A percentile compares a stretch with the other conserved stretches of the same genome.
Conservation (phyloP, 2,797 vertebrate genomes). For the Sciurus vulgaris region DNA sequence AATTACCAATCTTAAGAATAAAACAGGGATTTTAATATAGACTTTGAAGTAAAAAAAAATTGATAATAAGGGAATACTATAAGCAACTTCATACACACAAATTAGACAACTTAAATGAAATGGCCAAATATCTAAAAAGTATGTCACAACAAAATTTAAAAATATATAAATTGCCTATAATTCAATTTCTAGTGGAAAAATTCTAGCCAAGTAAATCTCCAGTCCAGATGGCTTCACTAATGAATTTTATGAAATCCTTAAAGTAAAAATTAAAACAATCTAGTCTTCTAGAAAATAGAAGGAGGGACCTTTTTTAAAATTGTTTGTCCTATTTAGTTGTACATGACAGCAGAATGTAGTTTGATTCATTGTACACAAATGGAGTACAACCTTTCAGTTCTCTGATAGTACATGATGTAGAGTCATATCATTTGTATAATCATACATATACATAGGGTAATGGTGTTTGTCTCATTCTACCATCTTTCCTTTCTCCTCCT, state of each 20-base stretch:
- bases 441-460: no score
- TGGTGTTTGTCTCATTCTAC: no score
- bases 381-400: no score
- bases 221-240: neutral
- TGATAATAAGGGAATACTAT: neutral
- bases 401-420: no score
- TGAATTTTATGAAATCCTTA: neutral
- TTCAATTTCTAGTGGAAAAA: neutral
- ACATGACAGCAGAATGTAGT: no score
- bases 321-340: no score
- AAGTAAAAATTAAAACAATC: neutral
- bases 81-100: neutral
- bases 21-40: neutral
- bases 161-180: neutral
- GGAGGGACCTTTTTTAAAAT: no score
- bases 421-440: no score
- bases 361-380: no score
- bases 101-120: neutral
- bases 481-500: no score
- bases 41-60: neutral
- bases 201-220: neutral
- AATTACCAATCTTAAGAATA: neutral
- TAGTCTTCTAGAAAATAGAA: neutral
- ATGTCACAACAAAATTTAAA: neutral
- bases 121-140: neutral